phyloP scores from a whole-genome alignment of 2,113 vertebrate genomes.

The Coptodon bakossiorum region DNA sequence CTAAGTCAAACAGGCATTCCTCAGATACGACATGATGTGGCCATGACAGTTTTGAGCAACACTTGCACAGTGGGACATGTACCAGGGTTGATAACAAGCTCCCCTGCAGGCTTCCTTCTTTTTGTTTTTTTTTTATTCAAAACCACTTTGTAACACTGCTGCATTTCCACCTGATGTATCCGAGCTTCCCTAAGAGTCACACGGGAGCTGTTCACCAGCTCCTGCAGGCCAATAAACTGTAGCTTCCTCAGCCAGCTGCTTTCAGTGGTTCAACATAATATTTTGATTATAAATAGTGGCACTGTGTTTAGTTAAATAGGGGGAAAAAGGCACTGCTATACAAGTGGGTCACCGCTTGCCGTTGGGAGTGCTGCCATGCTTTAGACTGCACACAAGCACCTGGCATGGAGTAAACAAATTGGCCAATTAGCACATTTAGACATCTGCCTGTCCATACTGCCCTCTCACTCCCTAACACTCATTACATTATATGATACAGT shows the following conservation, averaged over 20 bases:
- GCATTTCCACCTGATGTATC: slow-evolving; percentile 10
- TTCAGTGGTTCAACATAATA: slow-evolving; percentile 11
- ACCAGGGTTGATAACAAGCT: neutral
- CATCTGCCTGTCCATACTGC: slow-evolving; percentile 50
- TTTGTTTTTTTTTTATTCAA: neutral
- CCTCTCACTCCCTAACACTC: slow-evolving; percentile 17
- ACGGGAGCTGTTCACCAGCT: slow-evolving; percentile 1
- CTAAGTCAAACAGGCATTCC: neutral
- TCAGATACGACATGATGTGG: neutral
- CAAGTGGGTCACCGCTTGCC: slow-evolving; percentile 54
- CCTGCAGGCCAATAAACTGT: slow-evolving; percentile 9
- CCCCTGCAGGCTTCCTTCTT: neutral
- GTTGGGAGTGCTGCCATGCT: slow-evolving; percentile 31
- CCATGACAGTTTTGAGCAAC: neutral
- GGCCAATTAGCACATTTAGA: slow-evolving; percentile 59
- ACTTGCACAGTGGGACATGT: neutral
- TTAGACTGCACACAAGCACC: slow-evolving; percentile 47
- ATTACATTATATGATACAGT: slow-evolving; percentile 19
- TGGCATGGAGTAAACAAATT: slow-evolving; percentile 53
- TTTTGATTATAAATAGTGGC: slow-evolving; percentile 35
- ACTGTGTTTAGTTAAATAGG: slow-evolving; percentile 30
- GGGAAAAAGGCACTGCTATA: neutral
- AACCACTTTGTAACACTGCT: neutral
- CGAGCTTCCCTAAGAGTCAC: neutral
- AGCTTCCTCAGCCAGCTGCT: slow-evolving; percentile 18